A percentile compares a stretch with the other conserved stretches of the same genome.
phyloP scores from a whole-genome alignment of 2,113 vertebrate genomes.

The Aplodontia rufa region DNA sequence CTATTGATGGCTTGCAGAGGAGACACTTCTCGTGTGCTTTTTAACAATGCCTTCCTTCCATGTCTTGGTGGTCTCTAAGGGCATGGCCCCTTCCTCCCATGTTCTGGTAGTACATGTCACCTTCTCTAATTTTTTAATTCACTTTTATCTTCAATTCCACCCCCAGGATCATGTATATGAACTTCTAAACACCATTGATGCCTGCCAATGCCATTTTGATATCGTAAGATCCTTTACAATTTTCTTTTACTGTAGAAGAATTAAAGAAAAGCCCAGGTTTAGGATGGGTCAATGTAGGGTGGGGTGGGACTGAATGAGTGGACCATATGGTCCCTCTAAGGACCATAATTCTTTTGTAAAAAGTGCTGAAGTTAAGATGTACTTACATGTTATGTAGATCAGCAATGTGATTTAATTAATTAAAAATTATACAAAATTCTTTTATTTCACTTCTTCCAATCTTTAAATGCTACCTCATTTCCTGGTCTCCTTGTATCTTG shows the following conservation, averaged over 20 bases:
- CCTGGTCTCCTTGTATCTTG: background rate
- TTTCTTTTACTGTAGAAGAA: background rate
- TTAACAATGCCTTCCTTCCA: background rate
- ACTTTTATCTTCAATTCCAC: background rate
- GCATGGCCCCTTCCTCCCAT: background rate
- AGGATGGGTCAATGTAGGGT: background rate
- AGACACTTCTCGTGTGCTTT: background rate
- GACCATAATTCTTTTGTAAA: conserved; percentile 29
- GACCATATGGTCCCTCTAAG: background rate
- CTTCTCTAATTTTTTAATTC: conserved; percentile 37
- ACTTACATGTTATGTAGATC: conserved; percentile 3
- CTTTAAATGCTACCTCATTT: background rate
- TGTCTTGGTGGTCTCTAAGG: background rate
- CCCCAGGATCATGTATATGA: conserved; percentile 95
- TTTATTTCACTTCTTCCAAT: background rate
- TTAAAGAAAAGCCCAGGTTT: background rate
- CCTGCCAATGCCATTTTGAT: conserved; percentile 94
- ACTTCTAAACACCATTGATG: conserved; percentile 94
- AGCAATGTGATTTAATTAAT: conserved; percentile 52
- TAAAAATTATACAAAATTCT: background rate
- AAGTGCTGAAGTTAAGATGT: conserved; percentile 23
- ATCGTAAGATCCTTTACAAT: conserved; percentile 88
- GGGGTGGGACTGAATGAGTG: background rate
- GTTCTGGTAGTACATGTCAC: background rate
- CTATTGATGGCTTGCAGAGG: background rate